These are phyloP conservation scores for Drosophila parabipectinata DNA, from an alignment of 1,140 invertebrate species.

Conservation along the genomic window DNA sequence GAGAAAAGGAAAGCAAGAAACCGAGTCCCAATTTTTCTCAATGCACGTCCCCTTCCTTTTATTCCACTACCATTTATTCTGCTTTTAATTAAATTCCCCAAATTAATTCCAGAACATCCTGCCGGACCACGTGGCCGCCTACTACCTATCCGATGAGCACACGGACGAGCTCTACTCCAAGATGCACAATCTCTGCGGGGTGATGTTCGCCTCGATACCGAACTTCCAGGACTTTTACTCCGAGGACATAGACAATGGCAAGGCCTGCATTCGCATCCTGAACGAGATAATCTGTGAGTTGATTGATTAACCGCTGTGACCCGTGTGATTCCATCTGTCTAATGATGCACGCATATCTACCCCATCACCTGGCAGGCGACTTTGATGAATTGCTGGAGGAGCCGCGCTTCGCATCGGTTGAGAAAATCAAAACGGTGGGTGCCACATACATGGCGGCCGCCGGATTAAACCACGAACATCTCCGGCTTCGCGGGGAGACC, in stretches of 20 bases:
- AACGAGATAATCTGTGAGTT: slow-evolving; percentile 96
- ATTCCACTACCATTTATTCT: not conserved
- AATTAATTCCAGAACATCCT: slow-evolving; percentile 90
- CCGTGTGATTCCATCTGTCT: slow-evolving; percentile 21
- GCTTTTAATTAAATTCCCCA: slow-evolving; percentile 61
- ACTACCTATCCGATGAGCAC: slow-evolving; percentile 93
- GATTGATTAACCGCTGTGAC: slow-evolving; percentile 57
- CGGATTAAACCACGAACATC: slow-evolving; percentile 93
- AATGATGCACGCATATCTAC: slow-evolving; percentile 23
- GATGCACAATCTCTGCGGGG: slow-evolving; percentile 95
- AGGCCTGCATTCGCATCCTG: slow-evolving; percentile 98
- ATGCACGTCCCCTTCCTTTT: not conserved
- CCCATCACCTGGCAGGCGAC: slow-evolving; percentile 85
- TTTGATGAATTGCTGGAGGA: slow-evolving; percentile 97
- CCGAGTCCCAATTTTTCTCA: not conserved
- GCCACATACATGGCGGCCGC: slow-evolving; percentile 99
- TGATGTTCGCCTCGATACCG: slow-evolving; percentile 98
- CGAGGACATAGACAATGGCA: slow-evolving; percentile 97
- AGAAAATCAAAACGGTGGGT: slow-evolving; percentile 99
- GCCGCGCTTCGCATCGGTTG: slow-evolving; percentile 94
- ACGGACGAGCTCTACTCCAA: slow-evolving; percentile 96
- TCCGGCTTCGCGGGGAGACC: slow-evolving; percentile 85
- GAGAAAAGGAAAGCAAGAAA: no score
- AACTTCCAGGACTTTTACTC: slow-evolving; percentile 99
- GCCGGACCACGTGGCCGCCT: slow-evolving; percentile 97